Evolutionary conservation across 2,888 invertebrate species (phyloP).

Genomic region (Kuschelorhynchus macadamiae): DNA sequence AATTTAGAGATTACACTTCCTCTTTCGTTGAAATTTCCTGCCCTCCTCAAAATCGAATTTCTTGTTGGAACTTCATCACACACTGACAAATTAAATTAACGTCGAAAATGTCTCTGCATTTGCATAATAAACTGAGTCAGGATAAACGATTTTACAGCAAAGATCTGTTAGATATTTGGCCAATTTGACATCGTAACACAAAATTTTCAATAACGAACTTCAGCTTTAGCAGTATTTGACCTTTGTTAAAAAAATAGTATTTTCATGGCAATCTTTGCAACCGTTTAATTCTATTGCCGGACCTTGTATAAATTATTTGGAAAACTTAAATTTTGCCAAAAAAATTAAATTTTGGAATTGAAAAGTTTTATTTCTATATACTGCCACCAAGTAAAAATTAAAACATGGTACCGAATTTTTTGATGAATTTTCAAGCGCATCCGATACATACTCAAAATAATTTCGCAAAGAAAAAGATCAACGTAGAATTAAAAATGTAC

Average conservation of each 20-base stretch:
- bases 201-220: conserved; percentile 3
- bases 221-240: conserved; percentile 5
- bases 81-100: conserved; percentile 8
- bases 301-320: too few species aligned
- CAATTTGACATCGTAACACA: conserved; percentile 10
- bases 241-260: neutral
- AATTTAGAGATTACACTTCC: neutral
- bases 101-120: neutral
- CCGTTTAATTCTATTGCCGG: too few species aligned
- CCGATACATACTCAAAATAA: too few species aligned
- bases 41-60: too few species aligned
- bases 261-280: conserved; percentile 1
- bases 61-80: neutral
- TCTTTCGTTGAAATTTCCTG: neutral
- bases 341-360: too few species aligned
- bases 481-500: too few species aligned
- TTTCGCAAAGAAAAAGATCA: too few species aligned
- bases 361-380: too few species aligned
- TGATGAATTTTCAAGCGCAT: too few species aligned
- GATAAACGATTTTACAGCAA: conserved; percentile 3
- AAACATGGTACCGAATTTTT: too few species aligned
- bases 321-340: too few species aligned
- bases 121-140: neutral
- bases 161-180: neutral
- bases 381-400: too few species aligned